Evolutionary conservation across 2,888 invertebrate species (phyloP).

Genomic region (Peribatodes rhomboidaria): DNA sequence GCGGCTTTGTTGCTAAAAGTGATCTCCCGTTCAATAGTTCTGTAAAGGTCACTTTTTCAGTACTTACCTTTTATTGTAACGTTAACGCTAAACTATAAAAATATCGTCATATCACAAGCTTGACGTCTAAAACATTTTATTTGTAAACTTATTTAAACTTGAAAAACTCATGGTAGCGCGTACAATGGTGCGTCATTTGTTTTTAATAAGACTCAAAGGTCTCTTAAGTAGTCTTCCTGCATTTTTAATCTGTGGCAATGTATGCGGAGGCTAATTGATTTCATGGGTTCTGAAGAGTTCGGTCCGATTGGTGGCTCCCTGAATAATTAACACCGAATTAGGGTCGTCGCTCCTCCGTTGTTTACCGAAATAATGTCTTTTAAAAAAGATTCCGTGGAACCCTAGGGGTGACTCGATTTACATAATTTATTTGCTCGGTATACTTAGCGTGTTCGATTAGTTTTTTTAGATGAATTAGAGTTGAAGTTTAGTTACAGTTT

Average conservation of each 20-base stretch:
- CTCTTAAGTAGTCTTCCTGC: constrained; percentile 7
- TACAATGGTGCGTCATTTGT: no score
- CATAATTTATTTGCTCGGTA: constrained; percentile 56
- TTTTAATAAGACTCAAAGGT: neutral
- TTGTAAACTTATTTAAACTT: no score
- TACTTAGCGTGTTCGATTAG: constrained; percentile 53
- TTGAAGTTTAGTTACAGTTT: no score
- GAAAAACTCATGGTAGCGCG: no score
- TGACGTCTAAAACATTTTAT: no score
- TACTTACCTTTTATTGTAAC: no score
- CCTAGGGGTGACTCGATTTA: constrained; percentile 61
- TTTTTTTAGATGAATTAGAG: constrained; percentile 33
- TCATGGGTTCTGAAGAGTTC: constrained; percentile 55
- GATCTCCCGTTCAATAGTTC: no score
- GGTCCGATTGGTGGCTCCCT: constrained; percentile 61
- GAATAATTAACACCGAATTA: constrained; percentile 80
- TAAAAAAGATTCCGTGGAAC: constrained; percentile 58
- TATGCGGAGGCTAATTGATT: constrained; percentile 75
- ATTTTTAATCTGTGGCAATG: constrained; percentile 5
- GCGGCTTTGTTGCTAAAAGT: no score
- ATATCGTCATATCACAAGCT: no score
- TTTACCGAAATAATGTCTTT: constrained; percentile 73
- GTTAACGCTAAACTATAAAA: no score
- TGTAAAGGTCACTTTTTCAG: no score
- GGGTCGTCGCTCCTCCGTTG: constrained; percentile 57